Evolutionary conservation across 2,888 invertebrate genomes (phyloP), one percentile per base, ranked within the genome.

Genomic region (Mythimna pallens): DNA sequence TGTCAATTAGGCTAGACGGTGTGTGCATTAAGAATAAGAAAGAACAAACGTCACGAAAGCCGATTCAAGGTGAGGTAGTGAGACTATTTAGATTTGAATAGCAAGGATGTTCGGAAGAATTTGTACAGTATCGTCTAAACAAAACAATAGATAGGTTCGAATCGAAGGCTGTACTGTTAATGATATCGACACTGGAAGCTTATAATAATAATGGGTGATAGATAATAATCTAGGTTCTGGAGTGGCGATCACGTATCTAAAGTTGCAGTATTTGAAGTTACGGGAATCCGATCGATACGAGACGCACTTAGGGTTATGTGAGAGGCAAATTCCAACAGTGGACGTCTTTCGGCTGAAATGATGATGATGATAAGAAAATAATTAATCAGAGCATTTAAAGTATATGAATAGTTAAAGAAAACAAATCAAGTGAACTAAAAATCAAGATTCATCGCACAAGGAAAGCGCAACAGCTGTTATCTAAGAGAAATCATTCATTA

Each of bases 401-500:
- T 22, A 3, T 17, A 17, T 47, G 2, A 36, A n/a, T 36, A 14
- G 12, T 12, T 36, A 34, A 58, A 59, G n/a, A n/a, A 12, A 1
- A 12, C 12, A 54, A 65, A n/a, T 3, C n/a, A 20, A 30, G 1
- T 1, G 4, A 7, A 8, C 20, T 14, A 30, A 50, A 70, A 47
- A 17, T 47, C 17, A 47, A 47, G 17, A 59, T 34, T 71, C n/a
- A 65, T 59, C 61, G 17, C 12, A 43, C 65, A 25, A 22, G 36
- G 8, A 76, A 50, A 78, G 17, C 7, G 43, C n/a, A 50, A 9
- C 20, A 52, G 7, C 25, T 57, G 34, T 57, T 55, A 50, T 47
- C 65, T 43, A 71, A 50, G 34, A 25, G 34, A 34, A n/a, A 34
- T 61, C 17, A 76, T 59, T 70, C 36, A 77, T 77, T 55, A 50